Conservation (phyloP, 2,888 invertebrate genomes). For the Criorhina ranunculi region DNA sequence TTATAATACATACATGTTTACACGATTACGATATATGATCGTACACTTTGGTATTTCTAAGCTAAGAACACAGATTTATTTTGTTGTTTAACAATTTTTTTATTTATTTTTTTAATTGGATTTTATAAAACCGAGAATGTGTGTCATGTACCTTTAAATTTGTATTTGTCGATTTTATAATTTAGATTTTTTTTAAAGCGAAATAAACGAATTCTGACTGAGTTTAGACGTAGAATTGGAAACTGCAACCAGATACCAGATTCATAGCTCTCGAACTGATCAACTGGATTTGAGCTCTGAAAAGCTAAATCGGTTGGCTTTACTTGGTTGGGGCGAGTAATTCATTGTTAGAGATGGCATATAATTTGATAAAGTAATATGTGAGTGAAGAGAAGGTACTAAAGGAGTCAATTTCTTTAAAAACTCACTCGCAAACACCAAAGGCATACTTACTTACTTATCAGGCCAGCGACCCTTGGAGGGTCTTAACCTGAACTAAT, state of each 20-base stretch:
- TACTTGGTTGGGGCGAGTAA: constrained; percentile 65
- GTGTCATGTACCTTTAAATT: constrained; percentile 48
- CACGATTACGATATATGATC: constrained; percentile 66
- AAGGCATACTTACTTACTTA: no score
- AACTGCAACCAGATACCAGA: constrained; percentile 77
- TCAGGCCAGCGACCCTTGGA: no score
- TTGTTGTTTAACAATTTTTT: constrained; percentile 5
- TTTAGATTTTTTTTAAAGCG: no score
- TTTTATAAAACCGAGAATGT: constrained; percentile 42
- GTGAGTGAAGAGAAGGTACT: constrained; percentile 17
- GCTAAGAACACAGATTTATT: constrained; percentile 63
- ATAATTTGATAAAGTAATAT: constrained; percentile 5
- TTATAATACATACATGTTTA: constrained; percentile 76
- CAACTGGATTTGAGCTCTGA: constrained; percentile 76
- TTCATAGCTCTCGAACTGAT: constrained; percentile 77
- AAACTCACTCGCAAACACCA: no score
- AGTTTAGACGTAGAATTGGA: constrained; percentile 73
- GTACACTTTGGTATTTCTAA: constrained; percentile 75
- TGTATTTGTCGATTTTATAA: constrained; percentile 31
- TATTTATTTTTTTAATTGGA: constrained; percentile 31
- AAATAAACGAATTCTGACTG: constrained; percentile 51
- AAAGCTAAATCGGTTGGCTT: constrained; percentile 73
- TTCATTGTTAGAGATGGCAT: constrained; percentile 55
- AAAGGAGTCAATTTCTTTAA: no score
- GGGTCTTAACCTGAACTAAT: no score